Evolutionary conservation across 2,113 vertebrate genomes (phyloP).

Genomic region (Peromyscus polionotus): DNA sequence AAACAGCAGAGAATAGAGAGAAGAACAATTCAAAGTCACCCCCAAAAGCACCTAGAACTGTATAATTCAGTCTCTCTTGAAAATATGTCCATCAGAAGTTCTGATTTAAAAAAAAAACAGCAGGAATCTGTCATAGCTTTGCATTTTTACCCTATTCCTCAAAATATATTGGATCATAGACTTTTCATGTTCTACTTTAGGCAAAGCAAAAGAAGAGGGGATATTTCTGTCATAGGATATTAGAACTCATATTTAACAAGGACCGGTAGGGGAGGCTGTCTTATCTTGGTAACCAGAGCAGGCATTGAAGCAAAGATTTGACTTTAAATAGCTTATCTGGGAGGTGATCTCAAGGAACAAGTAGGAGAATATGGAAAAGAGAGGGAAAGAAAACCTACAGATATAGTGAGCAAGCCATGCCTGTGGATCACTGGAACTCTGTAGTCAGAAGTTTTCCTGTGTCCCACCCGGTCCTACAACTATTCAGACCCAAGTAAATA

Average conservation of each 20-base stretch:
- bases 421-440: neutral
- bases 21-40: slow-evolving; percentile 81
- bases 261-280: neutral
- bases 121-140: slow-evolving; percentile 71
- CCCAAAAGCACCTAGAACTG: neutral
- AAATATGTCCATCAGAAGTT: slow-evolving; percentile 49
- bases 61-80: slow-evolving; percentile 55
- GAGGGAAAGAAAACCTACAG: neutral
- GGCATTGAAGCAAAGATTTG: neutral
- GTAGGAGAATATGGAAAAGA: neutral
- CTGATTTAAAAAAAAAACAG: slow-evolving; percentile 55
- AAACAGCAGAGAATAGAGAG: slow-evolving; percentile 36
- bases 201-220: neutral
- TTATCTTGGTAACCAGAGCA: neutral
- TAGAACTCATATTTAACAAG: slow-evolving; percentile 36
- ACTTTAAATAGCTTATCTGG: neutral
- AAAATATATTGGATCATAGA: slow-evolving; percentile 66
- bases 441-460: too few species aligned
- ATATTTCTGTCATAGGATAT: neutral
- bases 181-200: slow-evolving; percentile 26
- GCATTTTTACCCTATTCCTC: slow-evolving; percentile 73
- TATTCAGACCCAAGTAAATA: too few species aligned
- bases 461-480: too few species aligned
- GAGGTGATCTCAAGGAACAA: neutral
- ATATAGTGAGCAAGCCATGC: neutral